Evolutionary conservation across 2,888 invertebrate species (phyloP), one percentile per base, ranked within the genome.

Genomic region (Microctonus hyperodae): DNA sequence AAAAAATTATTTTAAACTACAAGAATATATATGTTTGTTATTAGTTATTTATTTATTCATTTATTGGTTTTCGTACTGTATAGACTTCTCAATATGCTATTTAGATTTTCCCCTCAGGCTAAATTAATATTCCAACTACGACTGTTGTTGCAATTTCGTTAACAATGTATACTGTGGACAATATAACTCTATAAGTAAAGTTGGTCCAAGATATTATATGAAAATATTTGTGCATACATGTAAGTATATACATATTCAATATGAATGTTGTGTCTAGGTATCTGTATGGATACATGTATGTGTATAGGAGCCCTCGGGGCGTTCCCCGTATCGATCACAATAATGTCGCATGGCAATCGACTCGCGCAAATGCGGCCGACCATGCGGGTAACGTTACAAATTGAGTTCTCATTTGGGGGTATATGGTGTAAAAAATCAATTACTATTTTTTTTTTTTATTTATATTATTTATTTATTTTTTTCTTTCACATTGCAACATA

Each of bases 361-460:
- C 80, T 79, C 80, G 80, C 78, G 80, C 80, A 80, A 80, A 78
- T 80, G 80, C 80, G 79, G 80, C 76, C 78, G 78, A 73, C 75
- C 76, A 74, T 76, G 77, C 77, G 74, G 76, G 72, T 72, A 70
- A 65, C 64, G 59, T 65, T 65, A 66, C 69, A 66, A 72, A 72
- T 72, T 70, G 68, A 70, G 72, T 70, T 69, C 33, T 70, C 70
- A 64, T 60, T 65, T 64, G 64, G 50, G 64, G 70, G 70, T 70
- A 69, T 67, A 72, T 37, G n/a, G 37, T 4, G 6, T n/a, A 37
- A 37, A 13, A 37, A 37, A 13, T 5, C 1, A 71, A 69, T 69
- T 56, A n/a, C 10, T 28, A 20, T 16, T 56, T 56, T 28, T 28
- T 28, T 28, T 28, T 3, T 28, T n/a, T 28, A 5, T 28, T 28